Evolutionary conservation across 1,140 invertebrate species (phyloP).

Genomic region (Bombus fervidus): DNA sequence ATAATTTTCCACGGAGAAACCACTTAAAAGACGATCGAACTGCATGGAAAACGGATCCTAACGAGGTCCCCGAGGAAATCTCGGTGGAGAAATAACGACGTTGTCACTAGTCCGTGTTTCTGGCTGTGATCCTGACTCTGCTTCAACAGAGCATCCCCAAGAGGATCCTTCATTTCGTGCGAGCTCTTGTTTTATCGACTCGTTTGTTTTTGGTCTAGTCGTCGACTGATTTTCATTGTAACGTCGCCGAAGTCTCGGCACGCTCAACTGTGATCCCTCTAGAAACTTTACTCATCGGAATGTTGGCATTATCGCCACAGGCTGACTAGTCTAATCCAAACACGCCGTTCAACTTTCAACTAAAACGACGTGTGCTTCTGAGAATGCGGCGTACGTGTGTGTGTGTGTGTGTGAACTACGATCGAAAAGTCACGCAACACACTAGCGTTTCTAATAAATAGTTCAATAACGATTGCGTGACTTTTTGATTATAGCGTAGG

Average conservation of each 20-base stretch:
- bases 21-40: conserved; percentile 41
- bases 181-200: conserved; percentile 13
- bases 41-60: conserved; percentile 40
- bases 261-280: conserved; percentile 1
- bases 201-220: background rate
- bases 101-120: conserved; percentile 35
- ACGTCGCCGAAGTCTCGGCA: background rate
- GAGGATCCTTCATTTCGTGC: conserved; percentile 18
- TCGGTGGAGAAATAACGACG: conserved; percentile 49
- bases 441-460: background rate
- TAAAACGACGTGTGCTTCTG: background rate
- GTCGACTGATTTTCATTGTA: background rate
- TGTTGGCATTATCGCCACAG: conserved; percentile 10
- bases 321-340: conserved; percentile 13
- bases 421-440: conserved; percentile 17
- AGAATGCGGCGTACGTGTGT: background rate
- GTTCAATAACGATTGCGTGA: conserved; percentile 29
- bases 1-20: background rate
- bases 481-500: conserved; percentile 5
- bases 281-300: conserved; percentile 12
- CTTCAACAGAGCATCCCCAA: background rate
- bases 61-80: conserved; percentile 58
- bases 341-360: conserved; percentile 18
- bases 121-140: background rate
- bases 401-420: no score